A percentile compares a stretch with the other conserved stretches of the same genome.
Evolutionary conservation across 2,113 vertebrate genomes (phyloP).

Genomic region (Rhadina sibilatrix): DNA sequence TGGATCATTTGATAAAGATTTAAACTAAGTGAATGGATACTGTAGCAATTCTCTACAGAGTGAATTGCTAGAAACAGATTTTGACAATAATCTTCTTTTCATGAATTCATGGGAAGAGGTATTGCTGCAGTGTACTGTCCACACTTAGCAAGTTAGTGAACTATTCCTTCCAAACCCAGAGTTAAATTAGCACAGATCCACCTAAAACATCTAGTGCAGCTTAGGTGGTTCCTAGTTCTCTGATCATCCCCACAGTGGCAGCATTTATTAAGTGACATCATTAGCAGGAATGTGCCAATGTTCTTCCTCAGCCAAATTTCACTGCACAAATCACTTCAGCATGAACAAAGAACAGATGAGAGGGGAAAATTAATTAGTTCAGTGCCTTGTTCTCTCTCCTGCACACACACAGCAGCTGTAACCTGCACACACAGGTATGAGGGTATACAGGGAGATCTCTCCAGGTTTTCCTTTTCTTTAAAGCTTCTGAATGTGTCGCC

Average conservation of each 20-base stretch:
- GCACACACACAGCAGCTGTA: background rate
- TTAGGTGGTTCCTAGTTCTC: background rate
- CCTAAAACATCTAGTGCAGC: background rate
- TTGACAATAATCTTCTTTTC: background rate
- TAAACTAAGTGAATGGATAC: slow-evolving; percentile 34
- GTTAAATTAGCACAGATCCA: background rate
- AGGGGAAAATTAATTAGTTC: background rate
- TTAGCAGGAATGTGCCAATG: background rate
- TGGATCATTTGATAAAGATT: slow-evolving; percentile 36
- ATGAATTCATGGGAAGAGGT: background rate
- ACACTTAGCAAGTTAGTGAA: background rate
- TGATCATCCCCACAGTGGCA: background rate
- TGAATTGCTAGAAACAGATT: slow-evolving; percentile 8
- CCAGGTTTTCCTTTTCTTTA: background rate
- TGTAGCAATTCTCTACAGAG: slow-evolving; percentile 8
- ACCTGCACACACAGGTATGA: background rate
- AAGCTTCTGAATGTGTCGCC: background rate
- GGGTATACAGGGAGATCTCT: background rate
- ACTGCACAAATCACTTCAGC: background rate
- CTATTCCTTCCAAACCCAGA: background rate
- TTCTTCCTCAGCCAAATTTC: background rate
- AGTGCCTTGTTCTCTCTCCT: background rate
- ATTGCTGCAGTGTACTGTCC: background rate
- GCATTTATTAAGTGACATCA: background rate
- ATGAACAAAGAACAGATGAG: slow-evolving; percentile 1